These are phyloP conservation scores for Beroe forskalii DNA, from an alignment of 37 sponge, comb jelly and placozoan genomes.

Conservation along the genomic window DNA sequence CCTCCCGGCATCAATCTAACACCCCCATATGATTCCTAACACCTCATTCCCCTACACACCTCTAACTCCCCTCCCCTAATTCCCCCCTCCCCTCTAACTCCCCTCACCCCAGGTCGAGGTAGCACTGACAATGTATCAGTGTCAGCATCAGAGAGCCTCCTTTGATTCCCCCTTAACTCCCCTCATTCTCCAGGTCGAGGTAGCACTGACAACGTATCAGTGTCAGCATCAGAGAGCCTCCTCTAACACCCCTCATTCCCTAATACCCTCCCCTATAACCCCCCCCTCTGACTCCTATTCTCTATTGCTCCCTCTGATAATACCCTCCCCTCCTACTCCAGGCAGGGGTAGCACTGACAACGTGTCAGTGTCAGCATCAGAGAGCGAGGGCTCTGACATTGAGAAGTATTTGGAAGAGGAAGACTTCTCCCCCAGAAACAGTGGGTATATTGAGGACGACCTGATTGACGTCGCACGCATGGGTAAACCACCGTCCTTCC, in stretches of 20 bases:
- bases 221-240: neutral
- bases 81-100: no score
- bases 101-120: slow-evolving; percentile 13
- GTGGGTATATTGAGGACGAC: slow-evolving; percentile 66
- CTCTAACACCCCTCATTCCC: no score
- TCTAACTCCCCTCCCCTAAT: neutral
- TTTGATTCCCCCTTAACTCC: no score
- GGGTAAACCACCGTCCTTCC: slow-evolving; percentile 41
- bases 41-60: no score
- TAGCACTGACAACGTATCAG: slow-evolving; percentile 6
- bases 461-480: slow-evolving; percentile 64
- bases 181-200: slow-evolving; percentile 32
- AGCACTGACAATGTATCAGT: slow-evolving; percentile 26
- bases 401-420: slow-evolving; percentile 57
- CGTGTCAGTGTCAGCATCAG: slow-evolving; percentile 40
- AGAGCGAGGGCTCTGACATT: neutral
- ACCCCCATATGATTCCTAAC: no score
- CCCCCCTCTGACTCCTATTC: no score
- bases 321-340: neutral
- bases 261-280: no score
- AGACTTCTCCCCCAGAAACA: slow-evolving; percentile 58
- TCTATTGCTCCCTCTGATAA: no score
- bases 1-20: no score
- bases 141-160: neutral
- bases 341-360: slow-evolving; percentile 43